Base-by-base conservation (phyloP, 2,797 vertebrate genomes). In the Microctenopoma steveboyesi region DNA sequence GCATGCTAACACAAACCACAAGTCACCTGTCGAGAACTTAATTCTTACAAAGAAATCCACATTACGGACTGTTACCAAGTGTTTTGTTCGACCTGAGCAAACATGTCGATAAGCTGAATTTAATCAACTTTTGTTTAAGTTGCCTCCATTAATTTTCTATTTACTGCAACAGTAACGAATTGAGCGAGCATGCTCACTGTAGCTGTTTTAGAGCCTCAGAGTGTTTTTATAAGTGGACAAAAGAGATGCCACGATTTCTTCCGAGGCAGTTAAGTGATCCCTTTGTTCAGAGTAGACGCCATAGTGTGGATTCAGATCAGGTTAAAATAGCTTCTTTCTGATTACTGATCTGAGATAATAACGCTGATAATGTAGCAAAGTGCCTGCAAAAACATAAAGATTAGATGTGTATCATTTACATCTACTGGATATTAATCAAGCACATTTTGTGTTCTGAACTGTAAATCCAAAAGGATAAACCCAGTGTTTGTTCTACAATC, bases 251-350 rank as follows among this genome's bases (percentile, higher is more conserved):
- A 30, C n/a, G 83, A 85, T 71, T 72, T 82, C 2, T 81, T 79
- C 73, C 13, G 2, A 69, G 33, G 70, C 13, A 47, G 84, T 87
- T 74, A 78, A 85, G 81, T 70, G 82, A 69, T 58, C 54, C 35
- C 28, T 85, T 63, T 78, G 73, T 40, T 65, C 79, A 58, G 67
- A 73, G 70, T 74, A 64, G 73, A 82, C 83, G 80, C 83, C 80
- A 72, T 58, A 28, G 72, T 78, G 81, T 82, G 78, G 82, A 67
- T 72, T 88, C 72, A 73, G 71, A 72, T 80, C 35, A 39, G 82
- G 68, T 87, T 86, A 76, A 82, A 88, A 86, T 66, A 72, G 58
- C 61, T 64, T 68, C 66, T 83, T 78, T 63, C 39, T 93, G 89
- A 33, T 1, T 33, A 33, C 30, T 33, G 30, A 5, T 72, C 62